phyloP scores from a whole-genome alignment of 2,113 vertebrate species.

The Pogona vitticeps region DNA sequence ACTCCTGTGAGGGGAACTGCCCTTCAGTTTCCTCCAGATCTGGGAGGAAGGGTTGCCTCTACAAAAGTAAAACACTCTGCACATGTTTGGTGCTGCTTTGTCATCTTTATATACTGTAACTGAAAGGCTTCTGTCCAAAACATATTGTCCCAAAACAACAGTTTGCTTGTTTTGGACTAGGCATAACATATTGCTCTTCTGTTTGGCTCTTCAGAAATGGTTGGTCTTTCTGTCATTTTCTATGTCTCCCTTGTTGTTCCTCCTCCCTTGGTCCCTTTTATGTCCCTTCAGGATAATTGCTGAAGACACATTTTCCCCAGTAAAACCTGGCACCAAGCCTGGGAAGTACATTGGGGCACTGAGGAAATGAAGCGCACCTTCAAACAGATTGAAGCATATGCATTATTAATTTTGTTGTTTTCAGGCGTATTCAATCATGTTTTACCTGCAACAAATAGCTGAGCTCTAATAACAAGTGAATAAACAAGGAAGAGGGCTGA shows the following conservation, averaged over 20 bases:
- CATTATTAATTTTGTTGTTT: constrained; percentile 64
- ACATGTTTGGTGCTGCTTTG: not conserved
- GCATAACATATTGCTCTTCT: too few relatives aligned
- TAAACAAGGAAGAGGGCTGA: constrained; percentile 46
- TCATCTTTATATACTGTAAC: not conserved
- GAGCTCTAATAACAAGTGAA: constrained; percentile 44
- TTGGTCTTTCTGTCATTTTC: not conserved
- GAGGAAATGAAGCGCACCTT: constrained; percentile 43
- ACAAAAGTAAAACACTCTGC: not conserved
- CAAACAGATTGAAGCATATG: constrained; percentile 54
- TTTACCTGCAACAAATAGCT: constrained; percentile 61
- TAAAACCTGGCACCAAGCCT: constrained; percentile 8
- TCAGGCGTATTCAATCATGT: constrained; percentile 59
- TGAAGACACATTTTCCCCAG: not conserved
- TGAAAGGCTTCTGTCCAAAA: not conserved
- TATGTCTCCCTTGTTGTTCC: not conserved
- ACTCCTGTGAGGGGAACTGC: too few relatives aligned
- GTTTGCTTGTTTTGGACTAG: not conserved
- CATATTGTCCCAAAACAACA: not conserved
- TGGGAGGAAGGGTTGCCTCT: not conserved
- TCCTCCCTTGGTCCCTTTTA: not conserved
- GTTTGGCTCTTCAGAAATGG: not conserved
- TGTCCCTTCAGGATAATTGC: not conserved
- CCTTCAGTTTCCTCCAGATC: not conserved
- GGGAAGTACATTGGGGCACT: not conserved